phyloP scores from a whole-genome alignment of 2,888 invertebrate species.

The Bombylius discolor region DNA sequence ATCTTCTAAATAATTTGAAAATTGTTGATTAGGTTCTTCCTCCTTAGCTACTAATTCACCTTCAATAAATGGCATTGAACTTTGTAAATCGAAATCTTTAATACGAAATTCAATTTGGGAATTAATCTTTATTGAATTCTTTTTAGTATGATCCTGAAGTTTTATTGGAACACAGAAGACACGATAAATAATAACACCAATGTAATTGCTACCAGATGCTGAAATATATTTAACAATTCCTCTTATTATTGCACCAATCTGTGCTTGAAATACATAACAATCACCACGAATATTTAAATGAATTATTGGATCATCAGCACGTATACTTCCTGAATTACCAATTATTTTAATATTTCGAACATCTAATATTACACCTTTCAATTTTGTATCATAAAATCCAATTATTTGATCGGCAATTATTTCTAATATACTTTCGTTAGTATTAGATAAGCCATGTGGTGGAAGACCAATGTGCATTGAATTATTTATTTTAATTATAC shows the following conservation, averaged over 20 bases:
- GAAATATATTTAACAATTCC: slow-evolving; percentile 46
- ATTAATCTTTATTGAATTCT: slow-evolving; percentile 22
- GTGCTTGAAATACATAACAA: slow-evolving; percentile 50
- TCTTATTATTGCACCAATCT: slow-evolving; percentile 40
- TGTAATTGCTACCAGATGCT: slow-evolving; percentile 35
- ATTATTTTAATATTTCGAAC: slow-evolving; percentile 46
- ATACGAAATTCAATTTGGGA: slow-evolving; percentile 34
- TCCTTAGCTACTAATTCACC: slow-evolving; percentile 25
- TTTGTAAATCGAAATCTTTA: slow-evolving; percentile 28
- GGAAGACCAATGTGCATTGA: slow-evolving; percentile 40
- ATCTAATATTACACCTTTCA: slow-evolving; percentile 47
- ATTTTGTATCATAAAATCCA: slow-evolving; percentile 39
- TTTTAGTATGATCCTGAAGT: slow-evolving; percentile 19
- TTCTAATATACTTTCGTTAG: slow-evolving; percentile 38
- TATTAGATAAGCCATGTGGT: slow-evolving; percentile 40
- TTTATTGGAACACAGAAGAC: slow-evolving; percentile 51
- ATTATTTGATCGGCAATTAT: slow-evolving; percentile 35
- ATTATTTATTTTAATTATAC: slow-evolving; percentile 37
- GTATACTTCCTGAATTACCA: slow-evolving; percentile 37
- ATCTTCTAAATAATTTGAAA: too few species aligned
- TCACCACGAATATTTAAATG: slow-evolving; percentile 48
- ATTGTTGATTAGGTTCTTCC: neutral
- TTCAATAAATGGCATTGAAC: slow-evolving; percentile 31
- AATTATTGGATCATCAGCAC: slow-evolving; percentile 42
- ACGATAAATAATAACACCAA: slow-evolving; percentile 50